Base-by-base conservation (phyloP, 2,797 vertebrate species). In the Pristis pectinata region DNA sequence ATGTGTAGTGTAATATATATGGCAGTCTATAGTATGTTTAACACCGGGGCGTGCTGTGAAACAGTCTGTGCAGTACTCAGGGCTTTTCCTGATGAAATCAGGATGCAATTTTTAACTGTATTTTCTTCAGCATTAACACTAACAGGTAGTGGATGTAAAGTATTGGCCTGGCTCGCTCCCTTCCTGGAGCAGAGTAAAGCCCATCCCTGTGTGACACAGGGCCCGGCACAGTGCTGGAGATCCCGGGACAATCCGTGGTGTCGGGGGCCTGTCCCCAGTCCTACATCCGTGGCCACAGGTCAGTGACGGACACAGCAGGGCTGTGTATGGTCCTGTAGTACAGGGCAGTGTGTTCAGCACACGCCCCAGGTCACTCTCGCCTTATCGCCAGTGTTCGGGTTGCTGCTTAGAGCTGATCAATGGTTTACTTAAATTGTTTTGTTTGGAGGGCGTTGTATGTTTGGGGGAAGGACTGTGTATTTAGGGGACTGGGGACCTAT, bases 1-100 rank as follows among this genome's bases (percentile, higher is more conserved):
- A 61, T 89, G 85, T 89, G 61, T 34, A 61, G 59, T 89, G 85
- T 89, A 61, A 89, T 77, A 89, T 89, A 61, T 89, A 34, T 34
- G 56, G 27, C 82, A 53, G 4, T 15, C 82, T 85, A 79, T 83
- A 82, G 56, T 61, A 17, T 89, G 85, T 89, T 89, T 37, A 89
- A 61, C n/a, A 30, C 85, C 34, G 15, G 34, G 30, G 17, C 89
- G 17, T 87, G 30, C 53, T 59, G 83, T 87, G 6, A 59, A 61
- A 59, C 83, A 61, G 83, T 91, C 5, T 64, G 87, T 64, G 91
- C 34, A 91, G 59, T 91, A 41, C 91, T 91, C 17, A n/a, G 87
- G 17, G 22, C 17, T 67, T 22, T 19, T 91, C 87, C 87, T 91
- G 87, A 41, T 91, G n/a, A 10, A 37, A 61, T 89, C 85, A 5